Conservation (phyloP, 2,797 vertebrate genomes). For the Falco biarmicus region DNA sequence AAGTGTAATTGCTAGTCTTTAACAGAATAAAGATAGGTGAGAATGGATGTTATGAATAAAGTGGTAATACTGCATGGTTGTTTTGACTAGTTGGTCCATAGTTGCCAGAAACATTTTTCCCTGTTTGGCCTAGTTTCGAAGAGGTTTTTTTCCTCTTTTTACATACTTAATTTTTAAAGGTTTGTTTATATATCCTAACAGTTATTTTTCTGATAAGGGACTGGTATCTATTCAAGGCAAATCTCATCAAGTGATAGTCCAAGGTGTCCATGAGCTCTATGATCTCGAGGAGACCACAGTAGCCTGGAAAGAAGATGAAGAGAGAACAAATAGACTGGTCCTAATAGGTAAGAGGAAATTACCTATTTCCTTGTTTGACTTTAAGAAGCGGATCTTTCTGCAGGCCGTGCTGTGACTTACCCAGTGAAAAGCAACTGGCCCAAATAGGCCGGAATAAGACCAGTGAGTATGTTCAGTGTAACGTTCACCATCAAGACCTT, state of each 20-base stretch:
- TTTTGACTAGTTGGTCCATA: background rate
- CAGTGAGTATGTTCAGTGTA: background rate
- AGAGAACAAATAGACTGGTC: slow-evolving; percentile 87
- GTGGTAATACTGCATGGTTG: background rate
- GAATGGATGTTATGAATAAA: background rate
- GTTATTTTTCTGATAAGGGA: slow-evolving; percentile 81
- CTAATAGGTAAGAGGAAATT: slow-evolving; percentile 87
- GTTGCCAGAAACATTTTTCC: background rate
- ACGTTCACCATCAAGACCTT: background rate
- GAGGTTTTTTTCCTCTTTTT: background rate
- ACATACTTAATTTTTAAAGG: background rate
- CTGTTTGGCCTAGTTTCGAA: background rate
- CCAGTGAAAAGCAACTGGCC: background rate
- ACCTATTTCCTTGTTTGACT: background rate
- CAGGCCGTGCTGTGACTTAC: background rate
- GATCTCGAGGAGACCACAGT: slow-evolving; percentile 91
- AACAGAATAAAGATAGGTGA: background rate
- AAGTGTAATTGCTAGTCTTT: background rate
- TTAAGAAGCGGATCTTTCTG: background rate
- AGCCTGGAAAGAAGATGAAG: slow-evolving; percentile 82
- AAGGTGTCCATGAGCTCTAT: slow-evolving; percentile 95
- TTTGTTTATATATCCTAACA: slow-evolving; percentile 35
- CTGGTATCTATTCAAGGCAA: slow-evolving; percentile 89
- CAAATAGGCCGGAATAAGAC: background rate
- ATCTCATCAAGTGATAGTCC: slow-evolving; percentile 89